Percentiles rank a stretch among this genome's conserved stretches.
These are phyloP conservation scores for Numenius arquata DNA, from an alignment of 2,113 vertebrate genomes.

Conservation along the genomic window DNA sequence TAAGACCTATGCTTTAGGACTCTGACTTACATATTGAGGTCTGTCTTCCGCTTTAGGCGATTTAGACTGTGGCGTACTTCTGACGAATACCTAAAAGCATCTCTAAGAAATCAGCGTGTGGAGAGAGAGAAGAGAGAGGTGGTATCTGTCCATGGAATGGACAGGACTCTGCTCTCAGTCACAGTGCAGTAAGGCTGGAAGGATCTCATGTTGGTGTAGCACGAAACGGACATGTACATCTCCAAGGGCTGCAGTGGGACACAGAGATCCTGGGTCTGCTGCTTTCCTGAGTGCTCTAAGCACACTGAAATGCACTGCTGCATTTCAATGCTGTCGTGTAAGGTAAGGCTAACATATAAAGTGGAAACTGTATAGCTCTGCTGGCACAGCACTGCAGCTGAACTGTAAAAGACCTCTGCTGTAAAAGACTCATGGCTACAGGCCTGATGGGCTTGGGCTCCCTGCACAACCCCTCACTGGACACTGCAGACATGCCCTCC, in stretches of 20 bases:
- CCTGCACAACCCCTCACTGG: background rate
- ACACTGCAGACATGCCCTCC: background rate
- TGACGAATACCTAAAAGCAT: background rate
- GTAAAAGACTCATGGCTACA: background rate
- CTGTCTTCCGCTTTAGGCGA: background rate
- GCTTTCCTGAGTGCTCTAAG: background rate
- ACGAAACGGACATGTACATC: background rate
- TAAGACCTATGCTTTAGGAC: background rate
- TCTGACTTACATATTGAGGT: background rate
- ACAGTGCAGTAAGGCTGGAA: background rate
- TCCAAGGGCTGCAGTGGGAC: background rate
- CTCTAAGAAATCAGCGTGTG: background rate
- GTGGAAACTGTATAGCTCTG: background rate
- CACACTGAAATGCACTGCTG: background rate
- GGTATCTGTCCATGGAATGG: background rate
- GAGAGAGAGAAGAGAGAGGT: background rate
- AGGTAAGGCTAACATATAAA: background rate
- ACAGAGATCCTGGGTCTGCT: background rate
- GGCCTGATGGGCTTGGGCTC: background rate
- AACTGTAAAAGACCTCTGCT: background rate
- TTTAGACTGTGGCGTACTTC: background rate
- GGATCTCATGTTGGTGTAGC: background rate
- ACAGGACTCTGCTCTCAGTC: background rate
- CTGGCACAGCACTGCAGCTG: background rate
- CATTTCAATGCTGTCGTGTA: background rate